Evolutionary conservation across 1,140 invertebrate genomes (phyloP).

Genomic region (Stenopsyche tienmushanensis): DNA sequence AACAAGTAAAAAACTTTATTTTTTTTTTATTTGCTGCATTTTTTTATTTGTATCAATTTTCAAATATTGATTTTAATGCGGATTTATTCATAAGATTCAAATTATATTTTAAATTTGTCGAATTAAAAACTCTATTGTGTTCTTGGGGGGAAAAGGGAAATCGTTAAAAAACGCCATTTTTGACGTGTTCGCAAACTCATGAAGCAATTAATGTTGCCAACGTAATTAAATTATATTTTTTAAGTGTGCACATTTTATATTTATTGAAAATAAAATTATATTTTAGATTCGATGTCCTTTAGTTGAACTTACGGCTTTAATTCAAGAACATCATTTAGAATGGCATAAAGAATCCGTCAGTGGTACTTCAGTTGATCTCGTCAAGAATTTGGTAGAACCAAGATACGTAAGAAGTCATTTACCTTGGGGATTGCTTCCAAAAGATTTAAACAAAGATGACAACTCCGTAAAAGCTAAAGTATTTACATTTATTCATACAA

Average conservation of each 20-base stretch:
- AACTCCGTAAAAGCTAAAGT: conserved; percentile 73
- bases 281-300: conserved; percentile 56
- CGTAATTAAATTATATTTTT: too few relatives aligned
- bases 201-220: too few relatives aligned
- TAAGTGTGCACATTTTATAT: too few relatives aligned
- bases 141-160: too few relatives aligned
- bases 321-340: conserved; percentile 56
- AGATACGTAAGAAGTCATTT: conserved; percentile 82
- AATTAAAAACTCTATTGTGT: background rate
- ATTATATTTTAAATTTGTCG: background rate
- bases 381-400: conserved; percentile 64
- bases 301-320: conserved; percentile 58
- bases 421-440: conserved; percentile 70
- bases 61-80: too few relatives aligned
- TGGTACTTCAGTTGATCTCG: conserved; percentile 67
- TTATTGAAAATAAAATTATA: background rate
- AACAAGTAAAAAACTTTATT: conserved; percentile 62
- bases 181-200: too few relatives aligned
- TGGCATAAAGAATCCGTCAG: conserved; percentile 55
- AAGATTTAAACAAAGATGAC: conserved; percentile 65
- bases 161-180: too few relatives aligned
- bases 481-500: conserved; percentile 22
- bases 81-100: background rate
- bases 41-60: background rate
- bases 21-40: too few relatives aligned